Base-by-base conservation (phyloP, 2,797 vertebrate species). In the Sebastes variabilis region DNA sequence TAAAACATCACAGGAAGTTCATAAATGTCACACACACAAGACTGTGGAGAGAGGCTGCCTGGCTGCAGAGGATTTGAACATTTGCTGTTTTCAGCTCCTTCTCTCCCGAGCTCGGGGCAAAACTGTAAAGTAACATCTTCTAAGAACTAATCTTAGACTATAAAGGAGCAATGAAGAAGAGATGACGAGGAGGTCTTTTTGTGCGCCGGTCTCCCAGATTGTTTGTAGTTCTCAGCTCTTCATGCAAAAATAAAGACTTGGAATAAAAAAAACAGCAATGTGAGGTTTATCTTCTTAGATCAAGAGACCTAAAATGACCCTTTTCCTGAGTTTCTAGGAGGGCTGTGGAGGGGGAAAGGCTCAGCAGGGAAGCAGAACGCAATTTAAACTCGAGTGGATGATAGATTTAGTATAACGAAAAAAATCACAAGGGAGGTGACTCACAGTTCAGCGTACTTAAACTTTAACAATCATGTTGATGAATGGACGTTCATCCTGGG, bases 71-170 rank as follows among this genome's bases (percentile, higher is more conserved):
- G 27, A 72, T 42, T 46, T 29, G 46, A 80, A 78, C 75, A 52
- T 81, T 81, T 77, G 67, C 54, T 58, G 71, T 77, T 77, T 75
- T 81, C 65, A 69, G 71, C 80, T 65, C 34, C 68, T 84, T 71
- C 55, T 69, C 62, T 66, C 12, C 14, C 5, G 54, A 79, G 82
- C 84, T 86, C 1, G 14, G 36, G 79, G 75, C 72, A 66, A 83
- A 76, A 75, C 38, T n/a, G 38, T 78, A 27, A 62, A 59, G 72
- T 30, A 46, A 71, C 72, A 72, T 84, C 62, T 49, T 85, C 72
- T 69, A 70, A 72, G 66, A 80, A 80, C 64, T 71, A 84, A 84
- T 82, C 72, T 83, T 67, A 66, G 67, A 62, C 74, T 77, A 54
- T 22, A 25, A 55, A 61, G 64, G 27, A 66, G 79, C 64, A 76